Evolutionary conservation across 2,797 vertebrate genomes (phyloP).

Genomic region (Oryzias sinensis): DNA sequence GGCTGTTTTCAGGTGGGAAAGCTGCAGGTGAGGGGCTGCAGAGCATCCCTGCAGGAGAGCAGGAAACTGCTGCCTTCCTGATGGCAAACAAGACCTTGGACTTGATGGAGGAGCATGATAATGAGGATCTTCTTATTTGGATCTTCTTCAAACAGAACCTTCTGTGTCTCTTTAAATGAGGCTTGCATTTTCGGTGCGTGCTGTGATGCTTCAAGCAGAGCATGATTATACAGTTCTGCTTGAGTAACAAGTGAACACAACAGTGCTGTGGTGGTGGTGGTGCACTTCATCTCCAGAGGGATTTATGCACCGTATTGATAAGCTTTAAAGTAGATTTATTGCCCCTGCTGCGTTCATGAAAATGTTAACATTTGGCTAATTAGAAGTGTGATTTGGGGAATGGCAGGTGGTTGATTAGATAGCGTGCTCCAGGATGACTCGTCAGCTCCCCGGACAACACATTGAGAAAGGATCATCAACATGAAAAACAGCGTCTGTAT

Average conservation of each 20-base stretch:
- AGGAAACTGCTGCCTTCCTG: conserved; percentile 7
- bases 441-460: conserved; percentile 23
- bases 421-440: conserved; percentile 23
- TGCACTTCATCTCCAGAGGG: conserved; percentile 54
- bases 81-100: no score
- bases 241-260: conserved; percentile 28
- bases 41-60: conserved; percentile 30
- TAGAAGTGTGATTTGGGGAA: conserved; percentile 43
- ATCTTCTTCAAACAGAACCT: no score
- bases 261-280: conserved; percentile 33
- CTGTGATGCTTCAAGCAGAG: conserved; percentile 38
- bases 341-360: conserved; percentile 29
- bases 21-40: conserved; percentile 8
- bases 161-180: no score
- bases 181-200: conserved; percentile 14
- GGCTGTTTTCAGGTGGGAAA: conserved; percentile 34
- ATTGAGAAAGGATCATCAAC: conserved; percentile 35
- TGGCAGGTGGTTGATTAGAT: conserved; percentile 28
- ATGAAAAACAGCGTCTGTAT: conserved; percentile 15
- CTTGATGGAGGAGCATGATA: no score
- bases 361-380: conserved; percentile 48
- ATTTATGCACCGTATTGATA: conserved; percentile 56
- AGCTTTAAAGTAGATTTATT: conserved; percentile 49
- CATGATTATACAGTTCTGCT: conserved; percentile 36
- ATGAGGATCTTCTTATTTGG: no score